Conservation (phyloP, 2,113 vertebrate genomes). For the Rhizomys pruinosus region DNA sequence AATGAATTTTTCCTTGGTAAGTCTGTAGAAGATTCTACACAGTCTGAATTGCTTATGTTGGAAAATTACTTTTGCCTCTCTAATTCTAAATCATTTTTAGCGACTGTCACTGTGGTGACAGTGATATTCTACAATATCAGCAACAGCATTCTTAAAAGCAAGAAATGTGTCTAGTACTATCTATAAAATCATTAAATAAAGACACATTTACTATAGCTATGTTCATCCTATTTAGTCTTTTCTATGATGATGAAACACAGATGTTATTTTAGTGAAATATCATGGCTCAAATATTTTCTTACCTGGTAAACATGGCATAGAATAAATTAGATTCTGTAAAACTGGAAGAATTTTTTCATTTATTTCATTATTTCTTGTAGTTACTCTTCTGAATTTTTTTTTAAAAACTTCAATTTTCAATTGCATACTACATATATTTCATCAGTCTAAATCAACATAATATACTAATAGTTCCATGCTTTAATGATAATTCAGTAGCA, state of each 20-base stretch:
- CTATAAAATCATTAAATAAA: slow-evolving; percentile 31
- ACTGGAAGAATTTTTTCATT: neutral
- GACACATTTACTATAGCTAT: neutral
- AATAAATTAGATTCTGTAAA: slow-evolving; percentile 48
- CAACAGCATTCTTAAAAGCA: neutral
- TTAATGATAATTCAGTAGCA: neutral
- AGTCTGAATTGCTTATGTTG: slow-evolving; percentile 2
- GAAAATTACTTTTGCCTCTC: neutral
- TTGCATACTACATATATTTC: neutral
- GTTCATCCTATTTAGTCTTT: neutral
- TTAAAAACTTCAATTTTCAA: slow-evolving; percentile 19
- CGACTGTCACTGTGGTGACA: neutral
- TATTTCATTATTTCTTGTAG: slow-evolving; percentile 3
- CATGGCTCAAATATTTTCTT: neutral
- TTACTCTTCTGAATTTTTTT: neutral
- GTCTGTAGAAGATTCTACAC: neutral
- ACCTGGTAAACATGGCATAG: slow-evolving; percentile 28
- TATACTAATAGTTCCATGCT: neutral
- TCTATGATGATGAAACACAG: slow-evolving; percentile 38
- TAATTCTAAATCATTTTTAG: slow-evolving; percentile 53
- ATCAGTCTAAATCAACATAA: slow-evolving; percentile 12
- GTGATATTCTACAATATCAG: slow-evolving; percentile 30
- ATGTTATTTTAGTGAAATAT: slow-evolving; percentile 43
- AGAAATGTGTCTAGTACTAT: slow-evolving; percentile 45
- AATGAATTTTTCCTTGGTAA: neutral